These are phyloP conservation scores for Leucophora obtusa DNA, from an alignment of 2,888 invertebrate genomes.

Conservation along the genomic window DNA sequence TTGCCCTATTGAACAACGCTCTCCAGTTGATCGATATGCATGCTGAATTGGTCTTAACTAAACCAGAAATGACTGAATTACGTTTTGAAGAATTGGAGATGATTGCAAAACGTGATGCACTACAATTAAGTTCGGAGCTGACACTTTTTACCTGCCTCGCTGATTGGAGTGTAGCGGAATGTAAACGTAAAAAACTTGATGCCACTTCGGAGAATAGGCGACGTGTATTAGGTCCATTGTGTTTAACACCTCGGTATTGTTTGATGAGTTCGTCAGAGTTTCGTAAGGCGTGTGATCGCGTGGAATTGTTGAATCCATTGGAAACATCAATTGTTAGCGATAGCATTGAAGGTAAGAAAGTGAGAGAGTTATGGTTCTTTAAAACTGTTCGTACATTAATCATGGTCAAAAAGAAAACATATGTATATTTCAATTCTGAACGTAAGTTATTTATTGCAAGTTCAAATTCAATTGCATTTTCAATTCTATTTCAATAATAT, in stretches of 20 bases:
- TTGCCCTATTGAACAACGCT: conserved; percentile 77
- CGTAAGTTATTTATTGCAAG: no score
- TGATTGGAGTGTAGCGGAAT: conserved; percentile 78
- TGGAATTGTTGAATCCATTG: conserved; percentile 75
- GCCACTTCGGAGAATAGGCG: conserved; percentile 76
- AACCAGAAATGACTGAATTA: conserved; percentile 74
- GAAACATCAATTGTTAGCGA: conserved; percentile 76
- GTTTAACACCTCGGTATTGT: conserved; percentile 76
- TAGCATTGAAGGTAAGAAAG: conserved; percentile 72
- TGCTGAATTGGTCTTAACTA: conserved; percentile 75
- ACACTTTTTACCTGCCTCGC: conserved; percentile 77
- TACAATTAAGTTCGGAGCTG: conserved; percentile 76
- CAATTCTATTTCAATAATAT: no score
- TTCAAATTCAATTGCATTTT: no score
- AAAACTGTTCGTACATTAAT: no score
- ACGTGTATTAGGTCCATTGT: conserved; percentile 77
- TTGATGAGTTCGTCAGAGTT: conserved; percentile 74
- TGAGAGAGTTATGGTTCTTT: no score
- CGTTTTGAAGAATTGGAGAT: conserved; percentile 78
- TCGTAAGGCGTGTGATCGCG: conserved; percentile 75
- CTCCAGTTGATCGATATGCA: conserved; percentile 78
- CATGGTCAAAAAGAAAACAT: no score
- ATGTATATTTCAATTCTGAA: no score
- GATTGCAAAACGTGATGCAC: conserved; percentile 76
- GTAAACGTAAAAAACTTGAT: conserved; percentile 76